Percentiles rank a stretch among this genome's conserved stretches.
Evolutionary conservation across 1,140 invertebrate genomes (phyloP).

Genomic region (Drosophila kurseongensis): DNA sequence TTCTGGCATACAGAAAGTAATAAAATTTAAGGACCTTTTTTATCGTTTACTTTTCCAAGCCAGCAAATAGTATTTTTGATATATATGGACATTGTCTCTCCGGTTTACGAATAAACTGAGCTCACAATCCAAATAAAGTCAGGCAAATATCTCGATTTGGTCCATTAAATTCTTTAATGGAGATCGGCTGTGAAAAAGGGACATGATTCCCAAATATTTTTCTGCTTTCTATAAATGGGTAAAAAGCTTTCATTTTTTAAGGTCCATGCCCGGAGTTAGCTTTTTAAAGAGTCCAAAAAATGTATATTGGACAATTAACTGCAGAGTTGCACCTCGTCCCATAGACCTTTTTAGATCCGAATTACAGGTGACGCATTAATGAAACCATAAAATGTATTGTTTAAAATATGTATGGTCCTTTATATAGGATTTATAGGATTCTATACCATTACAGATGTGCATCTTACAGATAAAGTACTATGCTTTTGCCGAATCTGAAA

Average conservation of each 20-base stretch:
- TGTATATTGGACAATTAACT: no score
- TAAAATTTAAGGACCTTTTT: slow-evolving; percentile 10
- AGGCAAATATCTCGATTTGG: not conserved
- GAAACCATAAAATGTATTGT: slow-evolving; percentile 31
- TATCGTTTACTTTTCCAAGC: not conserved
- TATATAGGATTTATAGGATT: slow-evolving; percentile 44
- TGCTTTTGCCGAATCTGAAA: slow-evolving; percentile 31
- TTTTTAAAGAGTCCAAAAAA: not conserved
- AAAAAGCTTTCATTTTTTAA: not conserved
- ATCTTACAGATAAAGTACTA: slow-evolving; percentile 34
- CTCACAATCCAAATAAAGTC: not conserved
- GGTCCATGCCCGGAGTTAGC: not conserved
- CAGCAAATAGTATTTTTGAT: not conserved
- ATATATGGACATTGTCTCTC: not conserved
- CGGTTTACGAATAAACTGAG: not conserved
- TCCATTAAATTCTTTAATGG: not conserved
- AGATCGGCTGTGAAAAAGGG: not conserved
- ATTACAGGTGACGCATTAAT: slow-evolving; percentile 7
- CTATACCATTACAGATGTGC: slow-evolving; percentile 42
- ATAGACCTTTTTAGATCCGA: not conserved
- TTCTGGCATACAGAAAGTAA: slow-evolving; percentile 12
- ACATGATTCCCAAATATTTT: no score
- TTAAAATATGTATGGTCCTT: slow-evolving; percentile 34
- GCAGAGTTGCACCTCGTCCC: not conserved
- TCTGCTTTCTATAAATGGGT: no score